These are phyloP conservation scores for Aleiodes alternator DNA, from an alignment of 2,888 invertebrate species.

Conservation along the genomic window DNA sequence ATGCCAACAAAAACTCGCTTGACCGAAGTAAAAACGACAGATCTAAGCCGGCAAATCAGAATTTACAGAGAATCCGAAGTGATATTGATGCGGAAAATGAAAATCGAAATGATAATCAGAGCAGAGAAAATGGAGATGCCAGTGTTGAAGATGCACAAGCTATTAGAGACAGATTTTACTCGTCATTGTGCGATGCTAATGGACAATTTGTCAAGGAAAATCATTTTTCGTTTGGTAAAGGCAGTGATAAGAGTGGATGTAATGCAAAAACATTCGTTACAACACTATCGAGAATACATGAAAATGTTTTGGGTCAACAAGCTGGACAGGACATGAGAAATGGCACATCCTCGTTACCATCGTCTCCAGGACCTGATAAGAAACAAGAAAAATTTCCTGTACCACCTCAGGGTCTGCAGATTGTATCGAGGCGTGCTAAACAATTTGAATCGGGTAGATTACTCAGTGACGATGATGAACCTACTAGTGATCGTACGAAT, in stretches of 20 bases:
- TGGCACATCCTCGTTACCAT: slow-evolving; percentile 74
- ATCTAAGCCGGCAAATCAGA: slow-evolving; percentile 75
- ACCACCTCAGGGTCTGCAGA: slow-evolving; percentile 77
- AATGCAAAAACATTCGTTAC: slow-evolving; percentile 77
- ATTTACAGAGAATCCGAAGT: slow-evolving; percentile 76
- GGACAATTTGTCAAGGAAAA: slow-evolving; percentile 61
- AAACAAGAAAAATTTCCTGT: slow-evolving; percentile 68
- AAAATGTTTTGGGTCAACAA: slow-evolving; percentile 75
- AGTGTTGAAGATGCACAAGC: slow-evolving; percentile 55
- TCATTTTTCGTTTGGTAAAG: slow-evolving; percentile 54
- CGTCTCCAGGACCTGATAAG: slow-evolving; percentile 72
- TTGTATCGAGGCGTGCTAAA: slow-evolving; percentile 84
- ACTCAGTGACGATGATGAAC: slow-evolving; percentile 77
- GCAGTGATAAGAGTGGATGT: slow-evolving; percentile 48
- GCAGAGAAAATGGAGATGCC: slow-evolving; percentile 47
- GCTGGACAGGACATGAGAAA: slow-evolving; percentile 73
- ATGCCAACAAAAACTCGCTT: slow-evolving; percentile 68
- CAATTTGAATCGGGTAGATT: slow-evolving; percentile 84
- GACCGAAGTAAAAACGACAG: slow-evolving; percentile 52
- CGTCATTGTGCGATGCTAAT: slow-evolving; percentile 57
- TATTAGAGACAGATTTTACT: slow-evolving; percentile 59
- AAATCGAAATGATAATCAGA: slow-evolving; percentile 49
- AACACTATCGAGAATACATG: slow-evolving; percentile 81
- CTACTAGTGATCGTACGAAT: slow-evolving; percentile 80
- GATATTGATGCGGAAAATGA: slow-evolving; percentile 74